A percentile compares a stretch with the other conserved stretches of the same genome.
Conservation (phyloP, 2,888 invertebrate genomes). For the Hermaeophaga mercurialis region DNA sequence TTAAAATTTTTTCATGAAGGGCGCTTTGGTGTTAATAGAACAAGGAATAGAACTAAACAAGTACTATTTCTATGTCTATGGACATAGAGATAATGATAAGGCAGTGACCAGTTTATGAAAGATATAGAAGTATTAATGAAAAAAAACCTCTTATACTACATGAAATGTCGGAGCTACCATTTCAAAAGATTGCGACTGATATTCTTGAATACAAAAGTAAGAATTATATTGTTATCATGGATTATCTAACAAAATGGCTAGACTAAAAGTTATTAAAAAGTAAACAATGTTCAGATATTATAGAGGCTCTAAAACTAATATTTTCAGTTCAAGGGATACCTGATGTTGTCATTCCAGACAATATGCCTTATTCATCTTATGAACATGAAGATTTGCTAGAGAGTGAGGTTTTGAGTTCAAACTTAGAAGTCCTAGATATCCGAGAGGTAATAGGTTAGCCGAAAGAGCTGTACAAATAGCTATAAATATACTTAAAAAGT, state of each 20-base stretch:
- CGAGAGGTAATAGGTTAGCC: conserved; percentile 33
- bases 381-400: conserved; percentile 33
- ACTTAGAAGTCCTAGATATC: conserved; percentile 35
- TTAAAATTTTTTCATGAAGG: too few species aligned
- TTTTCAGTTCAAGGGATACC: conserved; percentile 26
- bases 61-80: conserved; percentile 24
- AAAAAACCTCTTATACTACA: conserved; percentile 25
- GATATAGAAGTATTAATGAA: conserved; percentile 16
- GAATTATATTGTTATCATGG: conserved; percentile 16
- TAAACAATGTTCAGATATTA: neutral
- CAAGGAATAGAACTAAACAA: conserved; percentile 17
- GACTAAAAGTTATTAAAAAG: conserved; percentile 9
- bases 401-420: conserved; percentile 32
- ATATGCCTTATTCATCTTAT: conserved; percentile 32
- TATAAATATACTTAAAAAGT: conserved; percentile 21
- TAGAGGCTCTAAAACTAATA: conserved; percentile 9
- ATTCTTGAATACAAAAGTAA: conserved; percentile 16
- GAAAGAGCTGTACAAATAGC: conserved; percentile 28
- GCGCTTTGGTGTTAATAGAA: too few species aligned
- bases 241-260: conserved; percentile 22
- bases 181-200: conserved; percentile 18
- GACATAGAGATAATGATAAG: conserved; percentile 25
- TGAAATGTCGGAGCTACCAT: conserved; percentile 18
- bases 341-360: conserved; percentile 30
- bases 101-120: too few species aligned